Conservation (phyloP, 2,113 vertebrate species). For the Phocoena sinus region DNA sequence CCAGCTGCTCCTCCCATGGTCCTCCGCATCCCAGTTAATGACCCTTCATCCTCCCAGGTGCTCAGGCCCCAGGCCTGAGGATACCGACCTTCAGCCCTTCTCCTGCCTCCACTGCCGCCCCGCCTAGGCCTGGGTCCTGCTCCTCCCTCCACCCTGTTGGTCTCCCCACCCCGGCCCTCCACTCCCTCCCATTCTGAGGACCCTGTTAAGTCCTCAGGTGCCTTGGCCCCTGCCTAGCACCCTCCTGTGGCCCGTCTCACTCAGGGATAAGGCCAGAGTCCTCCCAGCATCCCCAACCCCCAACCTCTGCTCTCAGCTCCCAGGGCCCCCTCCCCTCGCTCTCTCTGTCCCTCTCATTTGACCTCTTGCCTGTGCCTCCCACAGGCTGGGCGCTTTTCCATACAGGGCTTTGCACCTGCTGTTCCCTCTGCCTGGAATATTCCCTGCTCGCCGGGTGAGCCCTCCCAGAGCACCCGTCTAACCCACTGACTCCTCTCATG, state of each 20-base stretch:
- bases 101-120: rapidly evolving
- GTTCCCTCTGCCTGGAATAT: background rate
- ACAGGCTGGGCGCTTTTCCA: background rate
- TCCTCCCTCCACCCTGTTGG: background rate
- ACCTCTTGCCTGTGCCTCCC: background rate
- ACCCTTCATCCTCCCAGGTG: background rate
- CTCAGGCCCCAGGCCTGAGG: rapidly evolving
- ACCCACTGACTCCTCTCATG: background rate
- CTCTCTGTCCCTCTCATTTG: rapidly evolving
- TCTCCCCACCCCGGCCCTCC: background rate
- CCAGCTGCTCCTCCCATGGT: background rate
- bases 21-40: background rate
- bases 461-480: background rate
- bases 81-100: background rate
- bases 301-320: background rate
- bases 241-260: background rate
- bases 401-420: background rate
- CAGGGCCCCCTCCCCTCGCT: no score
- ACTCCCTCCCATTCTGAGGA: background rate
- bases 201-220: background rate
- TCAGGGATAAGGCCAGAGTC: background rate
- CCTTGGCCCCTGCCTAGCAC: rapidly evolving
- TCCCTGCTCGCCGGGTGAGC: background rate
- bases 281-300: background rate
- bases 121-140: rapidly evolving